phyloP scores from a whole-genome alignment of 1,140 invertebrate species.

The Orchesella cincta region DNA sequence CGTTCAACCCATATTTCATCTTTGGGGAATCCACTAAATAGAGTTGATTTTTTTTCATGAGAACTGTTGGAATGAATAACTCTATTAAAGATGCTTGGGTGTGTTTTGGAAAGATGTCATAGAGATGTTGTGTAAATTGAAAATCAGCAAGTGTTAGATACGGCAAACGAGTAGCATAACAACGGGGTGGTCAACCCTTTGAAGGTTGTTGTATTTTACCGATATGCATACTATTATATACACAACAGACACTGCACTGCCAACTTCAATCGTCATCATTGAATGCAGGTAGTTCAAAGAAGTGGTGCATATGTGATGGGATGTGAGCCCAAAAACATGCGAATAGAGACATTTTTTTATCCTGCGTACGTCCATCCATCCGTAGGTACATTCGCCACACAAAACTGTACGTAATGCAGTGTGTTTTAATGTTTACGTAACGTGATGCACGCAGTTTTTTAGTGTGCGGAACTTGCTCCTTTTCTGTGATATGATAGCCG shows the following conservation, averaged over 20 bases:
- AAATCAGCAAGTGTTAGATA: too few relatives aligned
- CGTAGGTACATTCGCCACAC: neutral
- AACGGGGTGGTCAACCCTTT: conserved; percentile 15
- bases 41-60: too few relatives aligned
- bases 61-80: too few relatives aligned
- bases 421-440: neutral
- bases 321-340: neutral
- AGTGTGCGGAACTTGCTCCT: conserved; percentile 1
- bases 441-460: neutral
- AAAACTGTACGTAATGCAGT: neutral
- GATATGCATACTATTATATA: neutral
- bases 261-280: too few relatives aligned
- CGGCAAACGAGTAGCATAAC: neutral
- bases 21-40: too few relatives aligned
- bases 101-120: too few relatives aligned
- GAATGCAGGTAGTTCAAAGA: neutral
- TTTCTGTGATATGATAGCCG: conserved; percentile 11
- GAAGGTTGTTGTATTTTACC: neutral
- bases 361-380: neutral
- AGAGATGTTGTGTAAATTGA: too few relatives aligned
- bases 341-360: neutral
- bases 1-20: too few relatives aligned
- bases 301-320: neutral
- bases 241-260: too few relatives aligned
- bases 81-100: too few relatives aligned